phyloP scores from a whole-genome alignment of 1,140 invertebrate species.

The Campodea augens region DNA sequence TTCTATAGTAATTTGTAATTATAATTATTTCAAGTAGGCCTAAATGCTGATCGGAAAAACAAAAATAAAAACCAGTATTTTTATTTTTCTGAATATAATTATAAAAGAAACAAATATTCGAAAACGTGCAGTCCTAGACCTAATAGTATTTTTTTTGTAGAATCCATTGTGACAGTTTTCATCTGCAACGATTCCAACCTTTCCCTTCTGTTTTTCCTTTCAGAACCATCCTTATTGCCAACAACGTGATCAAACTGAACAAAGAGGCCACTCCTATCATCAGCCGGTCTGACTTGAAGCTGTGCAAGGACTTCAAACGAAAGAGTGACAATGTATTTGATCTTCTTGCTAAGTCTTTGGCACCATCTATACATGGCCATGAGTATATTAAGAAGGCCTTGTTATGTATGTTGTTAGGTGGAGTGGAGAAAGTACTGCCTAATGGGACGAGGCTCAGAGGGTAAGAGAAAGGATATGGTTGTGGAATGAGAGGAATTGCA shows the following conservation, averaged over 20 bases:
- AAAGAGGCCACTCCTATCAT: conserved; percentile 68
- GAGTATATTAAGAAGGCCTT: conserved; percentile 94
- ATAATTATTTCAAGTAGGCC: too few species aligned
- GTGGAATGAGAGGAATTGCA: too few species aligned
- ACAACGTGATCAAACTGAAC: conserved; percentile 72
- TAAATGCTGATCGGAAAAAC: too few species aligned
- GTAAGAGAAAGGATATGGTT: too few species aligned
- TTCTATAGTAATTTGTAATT: too few species aligned
- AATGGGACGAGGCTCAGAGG: conserved; percentile 94
- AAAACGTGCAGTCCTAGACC: too few species aligned
- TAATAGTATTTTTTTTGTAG: too few species aligned
- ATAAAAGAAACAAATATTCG: too few species aligned
- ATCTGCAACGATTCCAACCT: too few species aligned
- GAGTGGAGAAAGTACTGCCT: conserved; percentile 82
- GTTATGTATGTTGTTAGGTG: conserved; percentile 83
- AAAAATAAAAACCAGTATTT: too few species aligned
- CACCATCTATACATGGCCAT: conserved; percentile 96
- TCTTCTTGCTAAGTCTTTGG: conserved; percentile 72
- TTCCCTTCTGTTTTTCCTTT: conserved; percentile 20
- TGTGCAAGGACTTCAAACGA: conserved; percentile 72
- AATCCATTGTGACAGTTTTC: too few species aligned
- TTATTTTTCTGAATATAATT: too few species aligned
- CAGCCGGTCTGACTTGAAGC: conserved; percentile 67
- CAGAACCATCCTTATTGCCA: conserved; percentile 85
- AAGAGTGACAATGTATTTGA: conserved; percentile 70